Percentiles rank a stretch among this genome's conserved stretches.
These are phyloP conservation scores for Cirrhinus mrigala DNA, from an alignment of 2,797 vertebrate species.

Conservation along the genomic window DNA sequence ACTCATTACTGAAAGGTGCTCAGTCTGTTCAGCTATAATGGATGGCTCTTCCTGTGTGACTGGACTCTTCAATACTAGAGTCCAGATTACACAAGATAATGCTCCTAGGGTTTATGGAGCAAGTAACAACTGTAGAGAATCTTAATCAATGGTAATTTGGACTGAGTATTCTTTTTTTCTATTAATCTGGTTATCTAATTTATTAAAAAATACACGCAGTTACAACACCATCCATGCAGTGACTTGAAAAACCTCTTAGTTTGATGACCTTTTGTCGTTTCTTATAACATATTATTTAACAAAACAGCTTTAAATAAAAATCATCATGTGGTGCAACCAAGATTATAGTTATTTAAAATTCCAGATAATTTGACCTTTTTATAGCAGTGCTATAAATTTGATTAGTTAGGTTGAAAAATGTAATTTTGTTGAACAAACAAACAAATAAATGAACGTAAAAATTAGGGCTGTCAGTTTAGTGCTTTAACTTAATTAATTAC, in stretches of 20 bases:
- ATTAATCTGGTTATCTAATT: neutral
- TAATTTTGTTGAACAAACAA: neutral
- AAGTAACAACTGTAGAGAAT: slow-evolving; percentile 7
- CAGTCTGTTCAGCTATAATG: slow-evolving; percentile 26
- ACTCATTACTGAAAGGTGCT: slow-evolving; percentile 31
- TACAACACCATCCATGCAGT: neutral
- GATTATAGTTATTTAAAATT: neutral
- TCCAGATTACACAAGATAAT: neutral
- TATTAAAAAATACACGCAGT: neutral
- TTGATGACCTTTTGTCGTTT: neutral
- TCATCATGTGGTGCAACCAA: neutral
- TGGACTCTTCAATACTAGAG: slow-evolving; percentile 3
- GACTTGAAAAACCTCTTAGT: neutral
- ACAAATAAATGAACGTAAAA: too few species aligned
- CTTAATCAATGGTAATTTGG: neutral
- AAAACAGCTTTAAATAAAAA: neutral
- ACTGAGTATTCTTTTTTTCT: neutral
- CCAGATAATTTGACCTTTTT: neutral
- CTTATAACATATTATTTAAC: neutral
- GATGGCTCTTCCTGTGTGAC: slow-evolving; percentile 16
- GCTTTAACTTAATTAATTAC: too few species aligned
- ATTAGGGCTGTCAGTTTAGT: too few species aligned
- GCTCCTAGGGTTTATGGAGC: neutral
- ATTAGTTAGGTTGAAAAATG: neutral
- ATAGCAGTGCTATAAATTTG: neutral